Conservation (phyloP, 2,888 invertebrate genomes). For the Caenorhabditis sinica region DNA sequence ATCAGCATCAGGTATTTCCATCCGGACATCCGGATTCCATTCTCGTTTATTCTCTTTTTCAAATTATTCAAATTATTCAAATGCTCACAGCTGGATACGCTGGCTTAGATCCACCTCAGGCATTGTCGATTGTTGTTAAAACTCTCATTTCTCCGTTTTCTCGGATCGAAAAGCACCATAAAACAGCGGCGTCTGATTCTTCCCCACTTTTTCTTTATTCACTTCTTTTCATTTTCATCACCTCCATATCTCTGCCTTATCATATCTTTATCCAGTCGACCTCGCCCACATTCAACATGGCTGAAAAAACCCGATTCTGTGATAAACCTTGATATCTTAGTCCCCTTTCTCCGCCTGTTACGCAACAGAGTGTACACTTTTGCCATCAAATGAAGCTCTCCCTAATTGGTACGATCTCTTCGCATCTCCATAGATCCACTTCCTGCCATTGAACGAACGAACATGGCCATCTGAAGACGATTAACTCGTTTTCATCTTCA, state of each 20-base stretch:
- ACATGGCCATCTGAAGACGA: slow-evolving; percentile 44
- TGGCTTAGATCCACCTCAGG: not conserved
- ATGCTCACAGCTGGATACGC: slow-evolving; percentile 44
- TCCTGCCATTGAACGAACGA: slow-evolving; percentile 51
- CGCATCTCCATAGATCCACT: slow-evolving; percentile 37
- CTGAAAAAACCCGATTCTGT: slow-evolving; percentile 44
- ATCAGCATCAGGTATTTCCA: slow-evolving; percentile 3
- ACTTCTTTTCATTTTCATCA: slow-evolving; percentile 30
- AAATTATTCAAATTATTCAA: slow-evolving; percentile 46
- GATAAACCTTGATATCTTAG: slow-evolving; percentile 50
- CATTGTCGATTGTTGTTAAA: slow-evolving; percentile 10
- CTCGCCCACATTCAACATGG: slow-evolving; percentile 50
- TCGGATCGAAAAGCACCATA: slow-evolving; percentile 39
- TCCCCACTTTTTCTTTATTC: slow-evolving; percentile 18
- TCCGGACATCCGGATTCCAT: slow-evolving; percentile 52
- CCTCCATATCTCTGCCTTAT: slow-evolving; percentile 28
- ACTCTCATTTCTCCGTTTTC: slow-evolving; percentile 33
- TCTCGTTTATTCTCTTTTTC: not conserved
- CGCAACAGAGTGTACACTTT: slow-evolving; percentile 59
- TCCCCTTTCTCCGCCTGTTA: slow-evolving; percentile 48
- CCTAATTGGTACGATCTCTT: slow-evolving; percentile 58
- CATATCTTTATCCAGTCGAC: slow-evolving; percentile 63
- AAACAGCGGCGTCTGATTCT: slow-evolving; percentile 21
- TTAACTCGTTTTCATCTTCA: slow-evolving; percentile 54
- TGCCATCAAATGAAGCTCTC: slow-evolving; percentile 45